Base-by-base conservation (phyloP, 1,140 invertebrate species). In the Drosophila subpulchrella region DNA sequence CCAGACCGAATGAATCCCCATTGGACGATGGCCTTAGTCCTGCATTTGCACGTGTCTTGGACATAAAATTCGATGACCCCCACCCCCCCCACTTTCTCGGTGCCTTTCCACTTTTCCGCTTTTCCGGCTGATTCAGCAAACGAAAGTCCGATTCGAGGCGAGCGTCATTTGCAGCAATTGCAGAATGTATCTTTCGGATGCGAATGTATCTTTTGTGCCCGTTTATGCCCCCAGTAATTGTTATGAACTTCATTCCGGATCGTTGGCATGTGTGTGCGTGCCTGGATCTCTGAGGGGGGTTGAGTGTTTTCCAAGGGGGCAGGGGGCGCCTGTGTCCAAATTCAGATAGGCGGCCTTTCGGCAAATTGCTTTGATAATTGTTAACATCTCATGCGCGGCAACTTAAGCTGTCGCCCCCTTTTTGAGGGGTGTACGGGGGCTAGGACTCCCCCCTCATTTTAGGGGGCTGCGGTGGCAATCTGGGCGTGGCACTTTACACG, bases 401-500 rank as follows among this genome's bases (percentile, higher is more conserved):
- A 39, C 60, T 78, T 80, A 67, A 73, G 51, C 66, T 13, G 41
- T 59, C 4, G 24, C 32, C 59, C 30, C 54, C 20, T 12, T 57
- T 44, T 44, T 17, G 42, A 53, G 58, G 57, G 32, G 32, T 6
- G 32, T 30, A 6, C 6, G 41, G 57, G 41, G 32, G 6, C 75
- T 71, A 39, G 36, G 55, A 36, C 39, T 20, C n/a, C n/a, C n/a
- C 15, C 38, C n/a, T 41, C 3, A 13, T 20, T 47, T 4, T 5
- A 10, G 11, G 7, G 24, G n/a, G 48, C 30, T n/a, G 48, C 20
- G 30, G 53, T 27, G 10, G 39, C 48, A 42, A 57, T 61, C 68
- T 72, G 67, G 81, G 77, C 81, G 78, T 81, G 81, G 78, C 82
- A 72, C 73, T 86, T 86, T 75, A 77, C 83, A 86, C 78, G 83